Conservation (phyloP, 1,140 invertebrate genomes). For the Diorhabda elongata region DNA sequence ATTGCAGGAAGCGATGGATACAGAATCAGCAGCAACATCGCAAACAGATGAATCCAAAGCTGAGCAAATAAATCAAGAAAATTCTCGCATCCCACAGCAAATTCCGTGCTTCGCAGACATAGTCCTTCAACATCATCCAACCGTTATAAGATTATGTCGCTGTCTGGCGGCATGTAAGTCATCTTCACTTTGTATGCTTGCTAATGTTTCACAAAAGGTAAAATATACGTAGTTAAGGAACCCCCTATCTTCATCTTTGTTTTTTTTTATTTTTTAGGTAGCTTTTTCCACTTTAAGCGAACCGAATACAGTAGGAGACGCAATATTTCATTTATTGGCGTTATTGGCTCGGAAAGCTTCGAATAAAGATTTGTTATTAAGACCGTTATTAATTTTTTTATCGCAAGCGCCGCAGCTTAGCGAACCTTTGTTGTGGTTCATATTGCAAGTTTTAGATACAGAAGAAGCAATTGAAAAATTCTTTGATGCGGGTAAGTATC, state of each 20-base stretch:
- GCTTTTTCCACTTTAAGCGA: slow-evolving; percentile 52
- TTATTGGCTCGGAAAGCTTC: slow-evolving; percentile 68
- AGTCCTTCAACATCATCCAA: slow-evolving; percentile 71
- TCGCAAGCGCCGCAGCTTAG: slow-evolving; percentile 61
- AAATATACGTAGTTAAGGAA: slow-evolving; percentile 11
- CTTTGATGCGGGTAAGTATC: slow-evolving; percentile 51
- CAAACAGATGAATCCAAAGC: slow-evolving; percentile 80
- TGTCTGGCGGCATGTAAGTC: slow-evolving; percentile 67
- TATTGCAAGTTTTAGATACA: slow-evolving; percentile 66
- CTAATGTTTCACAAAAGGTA: slow-evolving; percentile 41
- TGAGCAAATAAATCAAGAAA: slow-evolving; percentile 58
- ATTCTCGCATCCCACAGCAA: slow-evolving; percentile 35
- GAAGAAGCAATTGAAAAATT: slow-evolving; percentile 64
- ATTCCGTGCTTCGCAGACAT: slow-evolving; percentile 68
- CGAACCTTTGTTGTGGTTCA: slow-evolving; percentile 71
- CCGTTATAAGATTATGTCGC: slow-evolving; percentile 77
- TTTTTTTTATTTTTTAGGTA: slow-evolving; percentile 28
- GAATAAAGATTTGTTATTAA: slow-evolving; percentile 66
- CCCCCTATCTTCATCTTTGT: neutral
- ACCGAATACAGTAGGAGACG: slow-evolving; percentile 72
- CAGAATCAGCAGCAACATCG: slow-evolving; percentile 41
- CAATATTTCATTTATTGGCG: slow-evolving; percentile 75
- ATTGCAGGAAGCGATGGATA: slow-evolving; percentile 42
- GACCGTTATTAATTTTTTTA: slow-evolving; percentile 71
- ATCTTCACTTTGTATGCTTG: slow-evolving; percentile 60